A percentile compares a stretch with the other conserved stretches of the same genome.
These are phyloP conservation scores for Acleris literana DNA, from an alignment of 2,888 invertebrate genomes.

Conservation along the genomic window DNA sequence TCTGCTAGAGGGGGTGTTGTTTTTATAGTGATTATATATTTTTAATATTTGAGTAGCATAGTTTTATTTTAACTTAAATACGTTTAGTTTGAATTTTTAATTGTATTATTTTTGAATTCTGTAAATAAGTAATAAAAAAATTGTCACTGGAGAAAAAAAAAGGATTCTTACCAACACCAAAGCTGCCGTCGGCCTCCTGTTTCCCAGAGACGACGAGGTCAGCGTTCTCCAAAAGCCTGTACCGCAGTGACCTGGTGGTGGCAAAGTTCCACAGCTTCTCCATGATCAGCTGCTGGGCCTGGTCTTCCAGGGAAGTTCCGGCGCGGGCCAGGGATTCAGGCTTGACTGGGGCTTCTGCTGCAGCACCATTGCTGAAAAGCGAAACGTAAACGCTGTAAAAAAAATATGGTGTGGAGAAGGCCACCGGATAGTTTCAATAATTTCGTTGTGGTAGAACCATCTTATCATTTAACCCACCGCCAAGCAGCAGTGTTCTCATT, in stretches of 20 bases:
- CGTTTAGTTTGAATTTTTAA: too few relatives aligned
- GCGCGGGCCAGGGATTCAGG: conserved; percentile 84
- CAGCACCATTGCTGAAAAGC: conserved; percentile 69
- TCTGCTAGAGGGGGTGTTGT: too few relatives aligned
- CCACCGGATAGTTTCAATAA: background rate
- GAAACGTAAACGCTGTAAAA: background rate
- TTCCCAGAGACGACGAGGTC: conserved; percentile 90
- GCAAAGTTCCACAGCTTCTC: conserved; percentile 91
- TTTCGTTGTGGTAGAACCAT: too few relatives aligned
- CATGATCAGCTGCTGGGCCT: conserved; percentile 86
- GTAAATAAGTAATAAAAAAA: too few relatives aligned
- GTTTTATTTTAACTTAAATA: too few relatives aligned
- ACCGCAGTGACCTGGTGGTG: conserved; percentile 89
- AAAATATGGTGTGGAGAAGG: background rate
- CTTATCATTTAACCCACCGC: too few relatives aligned
- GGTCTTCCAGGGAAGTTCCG: conserved; percentile 84
- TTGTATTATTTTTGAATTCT: too few relatives aligned
- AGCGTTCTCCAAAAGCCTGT: conserved; percentile 90
- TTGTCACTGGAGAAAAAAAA: too few relatives aligned
- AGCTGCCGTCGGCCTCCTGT: conserved; percentile 86
- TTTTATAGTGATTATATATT: too few relatives aligned
- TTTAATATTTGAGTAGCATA: too few relatives aligned
- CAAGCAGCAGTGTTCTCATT: too few relatives aligned
- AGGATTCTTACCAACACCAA: conserved; percentile 83
- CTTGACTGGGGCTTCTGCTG: conserved; percentile 74